Evolutionary conservation across 2,113 vertebrate genomes (phyloP), one percentile per base, ranked within the genome.

Genomic region (Talpa occidentalis): DNA sequence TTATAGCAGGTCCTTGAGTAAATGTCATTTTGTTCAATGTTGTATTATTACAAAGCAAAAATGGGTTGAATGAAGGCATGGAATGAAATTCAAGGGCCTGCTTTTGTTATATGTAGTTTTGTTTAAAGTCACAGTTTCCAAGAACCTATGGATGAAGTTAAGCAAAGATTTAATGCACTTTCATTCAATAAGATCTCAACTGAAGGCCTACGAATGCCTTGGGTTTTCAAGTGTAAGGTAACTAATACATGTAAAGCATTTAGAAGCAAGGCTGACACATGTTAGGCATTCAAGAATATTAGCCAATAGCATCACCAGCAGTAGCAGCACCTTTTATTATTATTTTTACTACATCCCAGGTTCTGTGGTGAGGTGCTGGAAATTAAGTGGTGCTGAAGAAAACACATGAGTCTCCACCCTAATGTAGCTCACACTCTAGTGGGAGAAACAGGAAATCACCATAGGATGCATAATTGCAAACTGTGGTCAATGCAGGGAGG

Each of bases 401-500:
- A 84, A 72, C n/a, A 49, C 32, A 32, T 6, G 54, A 14, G 82
- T 89, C 49, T 83, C n/a, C 28, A 40, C 69, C 49, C 56, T 73
- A 59, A 89, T 12, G 44, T 11, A 83, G 79, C 24, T 90, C 74
- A 89, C n/a, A 56, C 86, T 93, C 21, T 52, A 40, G 73, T 66
- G 83, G 44, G 37, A 67, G 60, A 96, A 72, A 92, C n/a, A 59
- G 73, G 66, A 82, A 94, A 59, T 82, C 52, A 69, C 66, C 44
- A 5, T 17, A 22, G 70, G 44, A 69, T 11, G 0, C 28, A 16
- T 54, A 44, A 66, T 24, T 73, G 67, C 56, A 28, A 77, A 80
- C 28, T 56, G 2, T 35, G 37, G 40, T 54, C 14, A 80, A 10
- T 60, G 3, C 30, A 35, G 78, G 44, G 56, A 76, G 26, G 47